Evolutionary conservation across 2,113 vertebrate genomes (phyloP), one percentile per base, ranked within the genome.

Genomic region (Plestiodon gilberti): DNA sequence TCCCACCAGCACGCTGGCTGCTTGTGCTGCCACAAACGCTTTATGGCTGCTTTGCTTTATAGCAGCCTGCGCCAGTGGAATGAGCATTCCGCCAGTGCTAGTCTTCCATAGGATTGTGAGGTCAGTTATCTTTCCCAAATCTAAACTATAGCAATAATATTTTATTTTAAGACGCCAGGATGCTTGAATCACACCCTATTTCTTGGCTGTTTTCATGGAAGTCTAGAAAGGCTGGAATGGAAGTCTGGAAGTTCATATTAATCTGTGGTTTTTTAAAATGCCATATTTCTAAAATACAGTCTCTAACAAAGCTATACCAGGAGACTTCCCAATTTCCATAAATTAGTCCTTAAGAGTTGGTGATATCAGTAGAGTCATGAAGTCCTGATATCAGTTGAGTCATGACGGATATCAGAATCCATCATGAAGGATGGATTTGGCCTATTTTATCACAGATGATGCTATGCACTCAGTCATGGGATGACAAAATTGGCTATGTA

Each of bases 381-480:
- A n/a, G n/a, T n/a, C n/a, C n/a, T n/a, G n/a, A n/a, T n/a, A n/a
- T n/a, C n/a, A n/a, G n/a, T n/a, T n/a, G n/a, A n/a, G n/a, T n/a
- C n/a, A n/a, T n/a, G n/a, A n/a, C n/a, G n/a, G n/a, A n/a, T n/a
- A n/a, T n/a, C n/a, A n/a, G n/a, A n/a, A n/a, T n/a, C n/a, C n/a
- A n/a, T n/a, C 65, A 13, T 0, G 0, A 0, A 8, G 59, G 25
- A 78, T 64, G 71, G 2, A 8, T 0, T 10, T 0, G 1, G 3
- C 52, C 52, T 9, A 35, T 83, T 59, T 40, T 6, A 64, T 59
- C n/a, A 28, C 13, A 17, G 18, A 14, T 0, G 0, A 59, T 86
- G 74, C 40, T 77, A 18, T 8, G 0, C 0, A 0, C 9, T 0
- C 0, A 67, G 15, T 82, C 0, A 0, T 70, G 5, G 14, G 76